A percentile compares a stretch with the other conserved stretches of the same genome.
Evolutionary conservation across 2,113 vertebrate species (phyloP).

Genomic region (Ciconia maguari): DNA sequence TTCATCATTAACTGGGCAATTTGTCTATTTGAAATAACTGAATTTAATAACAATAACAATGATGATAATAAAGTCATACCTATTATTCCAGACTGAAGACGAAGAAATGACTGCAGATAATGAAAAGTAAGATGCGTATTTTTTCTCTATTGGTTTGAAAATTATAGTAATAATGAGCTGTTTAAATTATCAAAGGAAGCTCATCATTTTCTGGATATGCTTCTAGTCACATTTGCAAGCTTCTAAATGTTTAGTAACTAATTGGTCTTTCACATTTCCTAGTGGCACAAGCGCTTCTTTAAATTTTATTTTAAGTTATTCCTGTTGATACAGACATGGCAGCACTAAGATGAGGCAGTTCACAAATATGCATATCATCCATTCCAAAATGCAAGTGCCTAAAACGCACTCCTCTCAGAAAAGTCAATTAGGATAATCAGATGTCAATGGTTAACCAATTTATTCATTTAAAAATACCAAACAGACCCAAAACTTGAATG

Average conservation of each 20-base stretch:
- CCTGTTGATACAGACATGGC: neutral
- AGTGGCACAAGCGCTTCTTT: neutral
- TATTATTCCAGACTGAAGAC: slow-evolving; percentile 4
- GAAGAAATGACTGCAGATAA: neutral
- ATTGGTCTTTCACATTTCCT: neutral
- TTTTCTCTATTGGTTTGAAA: slow-evolving; percentile 8
- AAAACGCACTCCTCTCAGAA: neutral
- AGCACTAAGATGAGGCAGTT: neutral
- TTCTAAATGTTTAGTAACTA: neutral
- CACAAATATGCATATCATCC: neutral
- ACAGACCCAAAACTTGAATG: neutral
- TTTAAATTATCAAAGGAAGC: slow-evolving; percentile 10
- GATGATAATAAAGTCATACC: neutral
- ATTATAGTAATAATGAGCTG: neutral
- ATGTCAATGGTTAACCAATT: neutral
- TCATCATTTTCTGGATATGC: neutral
- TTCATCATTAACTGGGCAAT: neutral
- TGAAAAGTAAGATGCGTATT: neutral
- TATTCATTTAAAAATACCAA: neutral
- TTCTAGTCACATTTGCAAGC: neutral
- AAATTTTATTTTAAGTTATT: neutral
- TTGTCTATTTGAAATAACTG: neutral
- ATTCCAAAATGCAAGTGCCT: neutral
- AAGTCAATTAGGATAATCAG: neutral
- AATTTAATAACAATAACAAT: neutral